A percentile compares a stretch with the other conserved stretches of the same genome.
These are phyloP conservation scores for Busseola fusca DNA, from an alignment of 2,888 invertebrate species.

Conservation along the genomic window DNA sequence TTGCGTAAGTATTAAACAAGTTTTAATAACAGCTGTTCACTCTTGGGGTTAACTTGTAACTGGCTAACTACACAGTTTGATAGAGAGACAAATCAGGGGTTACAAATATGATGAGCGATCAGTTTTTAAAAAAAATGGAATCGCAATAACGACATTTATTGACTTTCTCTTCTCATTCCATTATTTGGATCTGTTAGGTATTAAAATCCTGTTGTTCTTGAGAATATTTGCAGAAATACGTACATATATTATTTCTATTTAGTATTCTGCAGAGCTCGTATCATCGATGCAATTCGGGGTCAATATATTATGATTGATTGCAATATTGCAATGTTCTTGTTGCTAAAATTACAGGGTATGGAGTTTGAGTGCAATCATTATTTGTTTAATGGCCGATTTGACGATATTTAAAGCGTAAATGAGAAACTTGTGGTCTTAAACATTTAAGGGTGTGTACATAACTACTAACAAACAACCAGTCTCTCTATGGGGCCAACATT, in stretches of 20 bases:
- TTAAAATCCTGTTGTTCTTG: constrained; percentile 11
- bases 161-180: no score
- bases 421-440: no score
- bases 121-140: constrained; percentile 1
- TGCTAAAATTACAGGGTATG: constrained; percentile 10
- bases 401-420: not conserved
- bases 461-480: no score
- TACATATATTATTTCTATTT: constrained; percentile 25
- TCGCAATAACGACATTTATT: constrained; percentile 12
- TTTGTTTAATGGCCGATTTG: constrained; percentile 5
- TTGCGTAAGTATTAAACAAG: constrained; percentile 20
- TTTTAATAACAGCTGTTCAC: constrained; percentile 7
- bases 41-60: not conserved
- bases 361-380: not conserved
- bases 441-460: no score
- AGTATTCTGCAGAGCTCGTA: not conserved
- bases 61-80: not conserved
- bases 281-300: constrained; percentile 12
- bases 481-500: no score
- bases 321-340: constrained; percentile 9
- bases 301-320: constrained; percentile 18
- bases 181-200: not conserved
- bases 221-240: not conserved
- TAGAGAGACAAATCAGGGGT: not conserved
- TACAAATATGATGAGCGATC: not conserved